phyloP scores from a whole-genome alignment of 1,140 invertebrate genomes.

The Eciton burchellii region DNA sequence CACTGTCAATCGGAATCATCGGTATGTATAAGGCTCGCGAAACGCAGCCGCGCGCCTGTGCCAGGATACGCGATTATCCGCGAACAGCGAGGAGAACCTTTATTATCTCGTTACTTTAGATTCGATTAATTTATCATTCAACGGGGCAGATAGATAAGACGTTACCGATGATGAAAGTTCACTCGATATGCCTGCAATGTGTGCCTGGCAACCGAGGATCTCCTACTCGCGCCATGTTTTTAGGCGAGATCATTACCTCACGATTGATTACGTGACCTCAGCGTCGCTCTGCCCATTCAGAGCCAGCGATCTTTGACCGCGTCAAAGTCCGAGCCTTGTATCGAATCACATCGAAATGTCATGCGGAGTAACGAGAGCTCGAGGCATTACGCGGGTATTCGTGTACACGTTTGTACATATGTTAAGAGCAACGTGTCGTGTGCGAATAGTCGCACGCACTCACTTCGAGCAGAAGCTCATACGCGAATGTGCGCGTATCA shows the following conservation, averaged over 20 bases:
- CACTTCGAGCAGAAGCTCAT: no score
- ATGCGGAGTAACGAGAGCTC: not conserved
- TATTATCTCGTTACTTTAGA: constrained; percentile 5
- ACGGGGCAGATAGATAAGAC: not conserved
- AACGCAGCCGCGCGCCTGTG: constrained; percentile 77
- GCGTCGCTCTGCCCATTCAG: no score
- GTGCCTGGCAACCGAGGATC: not conserved
- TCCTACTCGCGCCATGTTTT: not conserved
- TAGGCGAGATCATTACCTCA: not conserved
- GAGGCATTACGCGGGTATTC: not conserved
- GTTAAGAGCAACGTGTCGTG: no score
- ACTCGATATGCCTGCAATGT: not conserved
- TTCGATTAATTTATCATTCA: constrained; percentile 3
- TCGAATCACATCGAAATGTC: not conserved
- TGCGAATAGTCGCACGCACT: no score
- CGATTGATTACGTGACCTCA: no score
- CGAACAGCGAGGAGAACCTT: constrained; percentile 24
- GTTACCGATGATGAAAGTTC: constrained; percentile 8
- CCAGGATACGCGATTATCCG: constrained; percentile 67
- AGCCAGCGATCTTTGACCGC: not conserved
- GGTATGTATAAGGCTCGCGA: constrained; percentile 80
- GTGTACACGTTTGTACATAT: not conserved
- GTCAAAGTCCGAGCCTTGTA: not conserved
- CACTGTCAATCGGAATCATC: constrained; percentile 83
- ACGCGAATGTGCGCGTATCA: no score